Conservation (phyloP, 2,113 vertebrate genomes). For the Xenopus tropicalis region DNA sequence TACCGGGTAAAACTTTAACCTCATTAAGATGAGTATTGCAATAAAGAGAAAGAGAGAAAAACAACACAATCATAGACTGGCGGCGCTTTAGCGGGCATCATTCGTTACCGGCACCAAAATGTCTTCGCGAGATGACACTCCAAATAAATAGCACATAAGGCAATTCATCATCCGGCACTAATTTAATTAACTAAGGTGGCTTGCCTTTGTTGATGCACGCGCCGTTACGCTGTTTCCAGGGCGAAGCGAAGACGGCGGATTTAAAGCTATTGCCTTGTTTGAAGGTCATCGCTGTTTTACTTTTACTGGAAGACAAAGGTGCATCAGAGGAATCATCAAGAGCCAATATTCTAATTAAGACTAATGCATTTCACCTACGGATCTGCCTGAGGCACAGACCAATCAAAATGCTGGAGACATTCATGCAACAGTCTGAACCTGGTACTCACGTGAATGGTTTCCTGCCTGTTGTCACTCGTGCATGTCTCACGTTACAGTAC, state of each 20-base stretch:
- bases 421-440: too few species aligned
- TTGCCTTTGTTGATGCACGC: constrained; percentile 34
- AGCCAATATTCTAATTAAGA: constrained; percentile 3
- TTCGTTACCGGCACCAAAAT: constrained; percentile 37
- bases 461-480: too few species aligned
- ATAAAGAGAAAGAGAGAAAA: constrained; percentile 1
- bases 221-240: constrained; percentile 18
- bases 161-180: constrained; percentile 37
- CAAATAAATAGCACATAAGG: constrained; percentile 40
- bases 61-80: constrained; percentile 21
- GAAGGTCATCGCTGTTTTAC: constrained; percentile 22
- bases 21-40: constrained; percentile 38
- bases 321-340: background rate
- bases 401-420: too few species aligned
- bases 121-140: constrained; percentile 27
- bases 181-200: constrained; percentile 43
- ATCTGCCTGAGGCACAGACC: background rate
- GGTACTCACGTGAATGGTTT: too few species aligned
- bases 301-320: constrained; percentile 2
- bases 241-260: constrained; percentile 8
- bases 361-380: background rate
- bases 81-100: constrained; percentile 39
- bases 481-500: too few species aligned
- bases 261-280: background rate
- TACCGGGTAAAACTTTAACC: constrained; percentile 39